These are phyloP conservation scores for Chaetophractus vellerosus DNA, from an alignment of 2,797 vertebrate species.

Conservation along the genomic window DNA sequence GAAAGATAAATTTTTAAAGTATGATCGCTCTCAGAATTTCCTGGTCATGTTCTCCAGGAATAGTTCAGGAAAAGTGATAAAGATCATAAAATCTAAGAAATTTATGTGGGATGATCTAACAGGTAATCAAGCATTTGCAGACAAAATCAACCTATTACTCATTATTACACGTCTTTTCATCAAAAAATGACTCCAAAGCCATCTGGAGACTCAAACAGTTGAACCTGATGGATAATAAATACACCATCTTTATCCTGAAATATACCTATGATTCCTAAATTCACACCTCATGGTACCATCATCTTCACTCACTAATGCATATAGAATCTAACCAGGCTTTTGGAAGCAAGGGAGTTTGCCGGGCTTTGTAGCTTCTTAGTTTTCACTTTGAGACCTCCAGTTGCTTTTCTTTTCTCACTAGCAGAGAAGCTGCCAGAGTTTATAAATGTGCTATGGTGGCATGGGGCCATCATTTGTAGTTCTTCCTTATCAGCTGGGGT, in stretches of 20 bases:
- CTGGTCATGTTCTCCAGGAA: neutral
- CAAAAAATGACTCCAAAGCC: neutral
- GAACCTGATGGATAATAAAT: neutral
- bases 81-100: neutral
- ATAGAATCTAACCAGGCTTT: rapidly evolving
- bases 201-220: neutral
- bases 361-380: neutral
- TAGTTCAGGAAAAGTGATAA: neutral
- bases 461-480: rapidly evolving
- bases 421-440: neutral
- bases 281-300: neutral
- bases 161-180: neutral
- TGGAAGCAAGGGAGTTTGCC: neutral
- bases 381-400: neutral
- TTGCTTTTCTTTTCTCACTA: neutral
- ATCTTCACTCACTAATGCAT: neutral
- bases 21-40: neutral
- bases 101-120: neutral
- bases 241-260: rapidly evolving
- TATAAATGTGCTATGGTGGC: rapidly evolving
- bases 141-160: neutral
- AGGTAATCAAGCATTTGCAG: neutral
- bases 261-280: neutral
- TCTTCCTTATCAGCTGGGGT: neutral
- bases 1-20: neutral